Base-by-base conservation (phyloP, 2,888 invertebrate genomes). In the Scelioninae gen. 2 region DNA sequence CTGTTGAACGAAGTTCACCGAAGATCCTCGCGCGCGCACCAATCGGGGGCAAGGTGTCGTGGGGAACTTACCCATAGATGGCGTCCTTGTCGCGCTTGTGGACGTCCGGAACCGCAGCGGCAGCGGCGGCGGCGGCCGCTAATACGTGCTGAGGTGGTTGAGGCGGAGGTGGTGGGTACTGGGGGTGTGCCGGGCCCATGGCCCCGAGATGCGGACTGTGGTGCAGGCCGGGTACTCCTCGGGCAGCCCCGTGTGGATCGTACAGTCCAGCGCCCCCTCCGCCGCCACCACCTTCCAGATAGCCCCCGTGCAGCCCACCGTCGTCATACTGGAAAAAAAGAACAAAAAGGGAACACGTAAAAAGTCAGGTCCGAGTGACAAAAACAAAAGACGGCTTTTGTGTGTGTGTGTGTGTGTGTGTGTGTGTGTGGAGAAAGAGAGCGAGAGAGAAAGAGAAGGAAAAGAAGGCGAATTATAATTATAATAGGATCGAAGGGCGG, bases 11-110 rank as follows among this genome's bases (percentile, higher is more conserved):
- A n/a, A n/a, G n/a, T n/a, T n/a, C n/a, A n/a, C n/a, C n/a, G n/a
- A n/a, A n/a, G n/a, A n/a, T n/a, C n/a, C n/a, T n/a, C n/a, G n/a
- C n/a, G n/a, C n/a, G n/a, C n/a, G n/a, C n/a, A n/a, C n/a, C n/a
- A n/a, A n/a, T n/a, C n/a, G n/a, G n/a, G n/a, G n/a, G n/a, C n/a
- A n/a, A n/a, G n/a, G n/a, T n/a, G n/a, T n/a, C n/a, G n/a, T n/a
- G 25, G 25, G 6, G 25, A 25, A 91, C 96, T 94, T 91, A 97
- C 97, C 97, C 96, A 89, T 97, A 97, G 87, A 97, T 97, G 86
- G 97, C 96, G 90, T 97, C 97, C 90, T 97, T 97, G 90, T 97
- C 97, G 87, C 97, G 90, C 90, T 97, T 97, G 63, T 96, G 96
- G 83, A 96, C 96, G 88, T 96, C 95, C 83, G 96, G 95, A 75